Base-by-base conservation (phyloP, 2,797 vertebrate species). In the Eospalax fontanierii region DNA sequence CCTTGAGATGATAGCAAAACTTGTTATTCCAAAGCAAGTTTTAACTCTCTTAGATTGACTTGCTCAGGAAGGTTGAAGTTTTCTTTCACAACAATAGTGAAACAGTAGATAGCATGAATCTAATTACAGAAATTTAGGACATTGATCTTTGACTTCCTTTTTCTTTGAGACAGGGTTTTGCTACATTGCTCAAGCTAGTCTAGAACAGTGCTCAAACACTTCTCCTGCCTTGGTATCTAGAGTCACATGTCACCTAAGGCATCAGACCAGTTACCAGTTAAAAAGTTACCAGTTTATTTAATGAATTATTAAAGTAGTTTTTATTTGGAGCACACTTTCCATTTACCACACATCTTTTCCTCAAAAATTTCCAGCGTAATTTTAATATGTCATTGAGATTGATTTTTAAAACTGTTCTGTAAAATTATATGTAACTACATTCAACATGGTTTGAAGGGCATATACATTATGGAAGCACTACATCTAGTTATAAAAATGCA, bases 11-110 rank as follows among this genome's bases (percentile, higher is more conserved):
- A 24, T 97, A 91, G 98, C 97, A 15, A 84, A 97, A 57, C 98
- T 98, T n/a, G 95, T 73, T 65, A 97, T 40, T 95, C 97, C 94
- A 96, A 98, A 30, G 81, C 98, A 98, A 73, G 97, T 98, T 63
- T 99, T 98, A 98, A 98, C 99, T 1, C 99, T 85, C 97, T 98
- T 50, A 98, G 89, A 92, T 98, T 96, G 33, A 86, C 97, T 96
- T 98, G 95, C 99, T 98, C 98, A 97, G 97, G n/a, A n/a, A 98
- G n/a, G 11, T 85, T 93, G 96, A 96, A 93, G 94, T 93, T 91
- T 96, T 38, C 38, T n/a, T 97, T 4, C 96, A 95, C 10, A 97
- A 95, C 12, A 97, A 85, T 10, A 94, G 26, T 95, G 98, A 98
- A 71, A 24, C 93, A 43, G 15, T 80, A 97, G 95, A 15, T 96